A percentile compares a stretch with the other conserved stretches of the same genome.
Conservation (phyloP, 2,797 vertebrate genomes). For the Chelonia mydas region DNA sequence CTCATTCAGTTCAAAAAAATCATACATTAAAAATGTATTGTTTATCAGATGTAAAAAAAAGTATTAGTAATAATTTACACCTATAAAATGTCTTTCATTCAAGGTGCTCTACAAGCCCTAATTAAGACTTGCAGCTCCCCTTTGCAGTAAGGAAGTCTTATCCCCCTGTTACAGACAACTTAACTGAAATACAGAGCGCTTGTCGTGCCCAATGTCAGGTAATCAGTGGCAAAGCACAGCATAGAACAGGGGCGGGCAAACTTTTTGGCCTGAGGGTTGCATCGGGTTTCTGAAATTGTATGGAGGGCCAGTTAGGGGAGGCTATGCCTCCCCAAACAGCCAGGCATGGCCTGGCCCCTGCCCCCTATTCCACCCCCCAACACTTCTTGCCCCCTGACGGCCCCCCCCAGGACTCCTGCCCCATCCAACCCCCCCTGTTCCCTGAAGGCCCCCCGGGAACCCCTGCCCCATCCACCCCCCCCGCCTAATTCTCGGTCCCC, state of each 20-base stretch:
- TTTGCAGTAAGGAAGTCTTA: background rate
- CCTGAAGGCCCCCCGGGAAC: too few relatives aligned
- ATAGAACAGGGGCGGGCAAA: background rate
- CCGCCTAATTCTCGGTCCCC: too few relatives aligned
- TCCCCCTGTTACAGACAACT: background rate
- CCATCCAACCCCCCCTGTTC: too few relatives aligned
- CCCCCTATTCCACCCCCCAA: too few relatives aligned
- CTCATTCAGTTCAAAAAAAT: background rate
- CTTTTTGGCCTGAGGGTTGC: too few relatives aligned
- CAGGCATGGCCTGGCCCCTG: too few relatives aligned
- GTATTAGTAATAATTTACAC: background rate
- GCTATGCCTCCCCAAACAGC: too few relatives aligned
- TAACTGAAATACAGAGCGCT: background rate
- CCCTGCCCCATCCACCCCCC: too few relatives aligned
- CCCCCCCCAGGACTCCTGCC: too few relatives aligned
- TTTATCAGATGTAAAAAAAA: background rate
- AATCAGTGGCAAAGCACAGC: background rate
- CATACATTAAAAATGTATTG: background rate
- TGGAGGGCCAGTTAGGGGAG: too few relatives aligned
- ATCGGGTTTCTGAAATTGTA: too few relatives aligned
- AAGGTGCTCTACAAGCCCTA: background rate
- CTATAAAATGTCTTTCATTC: background rate
- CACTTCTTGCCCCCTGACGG: too few relatives aligned
- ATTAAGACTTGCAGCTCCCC: background rate
- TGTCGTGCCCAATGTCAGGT: background rate